A percentile compares a stretch with the other conserved stretches of the same genome.
These are phyloP conservation scores for Ailurus styani DNA, from an alignment of 2,113 vertebrate genomes.

Conservation along the genomic window DNA sequence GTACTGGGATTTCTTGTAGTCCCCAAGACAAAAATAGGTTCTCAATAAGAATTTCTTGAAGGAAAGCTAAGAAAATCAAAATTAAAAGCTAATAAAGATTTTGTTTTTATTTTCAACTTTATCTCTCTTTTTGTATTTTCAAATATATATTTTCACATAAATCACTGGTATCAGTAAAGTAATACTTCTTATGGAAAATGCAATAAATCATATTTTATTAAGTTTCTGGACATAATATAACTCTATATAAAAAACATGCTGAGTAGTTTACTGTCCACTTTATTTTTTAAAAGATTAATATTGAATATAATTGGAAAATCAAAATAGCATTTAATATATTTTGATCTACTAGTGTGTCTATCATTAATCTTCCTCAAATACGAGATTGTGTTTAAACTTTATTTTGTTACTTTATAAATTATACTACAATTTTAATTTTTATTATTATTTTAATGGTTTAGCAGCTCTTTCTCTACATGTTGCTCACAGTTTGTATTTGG, in stretches of 20 bases:
- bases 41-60: background rate
- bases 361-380: slow-evolving; percentile 9
- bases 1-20: background rate
- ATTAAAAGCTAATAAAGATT: background rate
- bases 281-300: slow-evolving; percentile 37
- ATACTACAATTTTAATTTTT: background rate
- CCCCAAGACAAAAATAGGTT: background rate
- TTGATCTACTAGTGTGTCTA: background rate
- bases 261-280: background rate
- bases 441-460: background rate
- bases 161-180: slow-evolving; percentile 19
- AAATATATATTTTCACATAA: slow-evolving; percentile 30
- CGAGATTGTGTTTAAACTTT: background rate
- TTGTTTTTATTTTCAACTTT: background rate
- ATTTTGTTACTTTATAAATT: background rate
- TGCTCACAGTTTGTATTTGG: background rate
- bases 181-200: background rate
- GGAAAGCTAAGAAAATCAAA: background rate
- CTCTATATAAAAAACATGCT: background rate
- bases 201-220: slow-evolving; percentile 38
- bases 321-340: background rate
- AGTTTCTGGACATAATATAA: background rate
- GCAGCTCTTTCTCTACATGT: background rate
- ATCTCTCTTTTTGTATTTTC: background rate
- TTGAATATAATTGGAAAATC: background rate